These are phyloP conservation scores for Phalacrocorax brasilianus DNA, from an alignment of 2,113 vertebrate genomes.

Conservation along the genomic window DNA sequence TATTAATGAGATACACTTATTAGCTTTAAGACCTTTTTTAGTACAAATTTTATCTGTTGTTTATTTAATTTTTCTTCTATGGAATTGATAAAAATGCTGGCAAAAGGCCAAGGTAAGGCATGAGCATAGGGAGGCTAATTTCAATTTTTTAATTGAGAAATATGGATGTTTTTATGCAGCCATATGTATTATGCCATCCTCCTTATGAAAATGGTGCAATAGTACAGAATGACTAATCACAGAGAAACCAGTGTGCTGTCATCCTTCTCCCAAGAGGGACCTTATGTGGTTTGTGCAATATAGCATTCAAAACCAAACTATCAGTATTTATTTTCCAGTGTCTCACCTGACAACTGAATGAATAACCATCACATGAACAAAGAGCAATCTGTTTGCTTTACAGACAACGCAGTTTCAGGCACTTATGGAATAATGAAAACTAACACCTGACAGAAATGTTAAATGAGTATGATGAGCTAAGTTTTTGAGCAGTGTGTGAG, in stretches of 20 bases:
- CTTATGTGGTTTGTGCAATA: not conserved
- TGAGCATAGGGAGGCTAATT: not conserved
- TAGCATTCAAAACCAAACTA: not conserved
- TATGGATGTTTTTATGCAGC: not conserved
- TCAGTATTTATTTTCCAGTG: not conserved
- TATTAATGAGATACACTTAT: not conserved
- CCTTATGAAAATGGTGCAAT: not conserved
- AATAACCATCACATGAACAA: conserved; percentile 23
- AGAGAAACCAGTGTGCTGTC: not conserved
- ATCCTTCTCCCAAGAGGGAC: not conserved
- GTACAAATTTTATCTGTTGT: not conserved
- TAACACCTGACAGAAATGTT: not conserved
- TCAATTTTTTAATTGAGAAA: not conserved
- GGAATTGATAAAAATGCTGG: not conserved
- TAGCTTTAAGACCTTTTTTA: not conserved
- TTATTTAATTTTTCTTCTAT: not conserved
- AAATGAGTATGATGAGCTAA: not conserved
- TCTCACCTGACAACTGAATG: not conserved
- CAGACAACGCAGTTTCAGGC: not conserved
- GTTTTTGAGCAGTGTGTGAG: not conserved
- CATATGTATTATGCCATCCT: not conserved
- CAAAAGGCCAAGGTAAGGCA: not conserved
- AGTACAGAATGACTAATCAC: not conserved
- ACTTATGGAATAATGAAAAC: conserved; percentile 18
- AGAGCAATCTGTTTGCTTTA: conserved; percentile 35